Conservation (phyloP, 2,888 invertebrate genomes). For the Pherbina coryleti region DNA sequence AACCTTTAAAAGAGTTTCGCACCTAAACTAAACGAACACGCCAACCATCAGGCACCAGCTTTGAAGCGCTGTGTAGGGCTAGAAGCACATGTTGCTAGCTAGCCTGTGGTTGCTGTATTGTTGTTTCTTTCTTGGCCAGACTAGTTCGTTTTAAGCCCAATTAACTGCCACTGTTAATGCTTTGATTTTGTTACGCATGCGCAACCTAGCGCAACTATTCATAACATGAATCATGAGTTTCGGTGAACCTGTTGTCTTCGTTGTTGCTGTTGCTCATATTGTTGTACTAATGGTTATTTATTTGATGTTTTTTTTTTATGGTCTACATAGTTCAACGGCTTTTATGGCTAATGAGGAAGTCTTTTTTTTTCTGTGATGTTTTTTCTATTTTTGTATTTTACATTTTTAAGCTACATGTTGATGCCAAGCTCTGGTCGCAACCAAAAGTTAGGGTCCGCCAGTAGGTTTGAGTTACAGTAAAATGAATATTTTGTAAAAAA, state of each 20-base stretch:
- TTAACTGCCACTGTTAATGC: constrained; percentile 19
- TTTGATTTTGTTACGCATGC: constrained; percentile 39
- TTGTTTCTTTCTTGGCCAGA: neutral
- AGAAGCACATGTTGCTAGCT: neutral
- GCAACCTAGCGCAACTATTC: neutral
- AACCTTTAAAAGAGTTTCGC: neutral
- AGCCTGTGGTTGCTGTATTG: neutral
- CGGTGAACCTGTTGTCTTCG: neutral
- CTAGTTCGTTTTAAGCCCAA: constrained; percentile 32
- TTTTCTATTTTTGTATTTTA: no score
- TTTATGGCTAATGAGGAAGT: neutral
- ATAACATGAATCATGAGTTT: neutral
- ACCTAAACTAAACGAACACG: neutral
- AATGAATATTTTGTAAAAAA: no score
- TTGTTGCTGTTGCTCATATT: constrained; percentile 6
- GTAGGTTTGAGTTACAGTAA: no score
- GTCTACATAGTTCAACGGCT: neutral
- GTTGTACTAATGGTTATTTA: neutral
- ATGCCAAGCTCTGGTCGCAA: neutral
- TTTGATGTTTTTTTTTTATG: neutral
- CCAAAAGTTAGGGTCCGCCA: no score
- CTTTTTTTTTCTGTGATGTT: neutral
- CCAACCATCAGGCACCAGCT: neutral
- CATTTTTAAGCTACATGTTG: neutral
- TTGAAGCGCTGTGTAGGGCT: neutral